Evolutionary conservation across 2,797 vertebrate genomes (phyloP), one percentile per base, ranked within the genome.

Genomic region (Nyctibius grandis): DNA sequence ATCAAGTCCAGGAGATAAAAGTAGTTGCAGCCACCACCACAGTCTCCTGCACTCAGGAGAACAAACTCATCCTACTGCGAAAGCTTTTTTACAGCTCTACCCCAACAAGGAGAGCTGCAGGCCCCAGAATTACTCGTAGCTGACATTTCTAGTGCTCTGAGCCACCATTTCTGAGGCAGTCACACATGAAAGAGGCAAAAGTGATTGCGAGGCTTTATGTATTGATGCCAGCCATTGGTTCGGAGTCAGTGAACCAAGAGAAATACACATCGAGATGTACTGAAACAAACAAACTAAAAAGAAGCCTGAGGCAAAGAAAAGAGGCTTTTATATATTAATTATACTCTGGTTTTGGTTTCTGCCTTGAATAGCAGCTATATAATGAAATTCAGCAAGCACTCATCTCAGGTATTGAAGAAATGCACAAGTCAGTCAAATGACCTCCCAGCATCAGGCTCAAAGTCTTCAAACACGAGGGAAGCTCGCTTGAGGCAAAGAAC

Each of bases 231-330:
- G 94, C 83, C 96, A 91, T 79, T 95, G 85, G 85, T 94, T 95
- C 94, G 91, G 68, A 91, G 79, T 94, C 95, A 96, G 70, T n/a
- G 86, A 88, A 94, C 90, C 89, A 91, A 88, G 44, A 95, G 59
- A 96, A 95, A 89, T 65, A 96, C 97, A 88, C 91, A 74, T 48
- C 83, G 90, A 95, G 88, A 94, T 64, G 68, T 92, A 91, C 91
- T 88, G 95, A 95, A 95, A 96, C 88, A 77, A 96, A 95, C 78
- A 93, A 79, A 96, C 93, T 53, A 94, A 79, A 94, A 97, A 81
- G 74, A 95, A 61, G 85, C 82, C 80, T 50, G 75, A 91, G 93
- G 84, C 93, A 93, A 96, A 96, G 92, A 96, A 79, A 67, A 95
- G 48, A 92, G 68, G 87, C 60, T 95, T 96, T 96, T 95, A 93